phyloP scores from a whole-genome alignment of 2,113 vertebrate genomes.

The Macaca nemestrina region DNA sequence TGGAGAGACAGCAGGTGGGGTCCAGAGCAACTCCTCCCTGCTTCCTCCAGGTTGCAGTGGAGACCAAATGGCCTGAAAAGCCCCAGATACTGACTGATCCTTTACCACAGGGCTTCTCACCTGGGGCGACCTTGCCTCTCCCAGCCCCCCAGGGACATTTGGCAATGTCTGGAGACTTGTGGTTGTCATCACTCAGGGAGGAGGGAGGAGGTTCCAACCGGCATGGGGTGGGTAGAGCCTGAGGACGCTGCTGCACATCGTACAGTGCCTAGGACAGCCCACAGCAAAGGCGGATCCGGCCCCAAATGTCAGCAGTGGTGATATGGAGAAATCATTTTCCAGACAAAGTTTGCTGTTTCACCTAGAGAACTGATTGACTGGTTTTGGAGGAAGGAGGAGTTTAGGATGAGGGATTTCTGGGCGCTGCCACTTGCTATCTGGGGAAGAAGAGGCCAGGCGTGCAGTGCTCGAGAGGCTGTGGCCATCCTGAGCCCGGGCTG shows the following conservation, averaged over 20 bases:
- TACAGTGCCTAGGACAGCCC: accelerated
- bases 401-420: background rate
- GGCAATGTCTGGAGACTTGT: no score
- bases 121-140: background rate
- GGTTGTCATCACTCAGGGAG: no score
- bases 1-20: background rate
- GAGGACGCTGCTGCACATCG: background rate
- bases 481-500: no score
- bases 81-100: background rate
- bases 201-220: no score
- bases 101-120: background rate
- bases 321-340: background rate
- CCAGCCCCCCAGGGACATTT: accelerated
- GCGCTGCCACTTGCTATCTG: background rate
- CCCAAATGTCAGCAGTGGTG: accelerated
- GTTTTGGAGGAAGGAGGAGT: accelerated
- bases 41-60: background rate
- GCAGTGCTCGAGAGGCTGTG: background rate
- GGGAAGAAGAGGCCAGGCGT: accelerated
- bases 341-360: background rate
- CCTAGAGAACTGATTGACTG: background rate
- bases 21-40: accelerated
- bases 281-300: accelerated
- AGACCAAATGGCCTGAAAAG: background rate
- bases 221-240: background rate